Conservation (phyloP, 2,888 invertebrate species). For the Morpho helenor region DNA sequence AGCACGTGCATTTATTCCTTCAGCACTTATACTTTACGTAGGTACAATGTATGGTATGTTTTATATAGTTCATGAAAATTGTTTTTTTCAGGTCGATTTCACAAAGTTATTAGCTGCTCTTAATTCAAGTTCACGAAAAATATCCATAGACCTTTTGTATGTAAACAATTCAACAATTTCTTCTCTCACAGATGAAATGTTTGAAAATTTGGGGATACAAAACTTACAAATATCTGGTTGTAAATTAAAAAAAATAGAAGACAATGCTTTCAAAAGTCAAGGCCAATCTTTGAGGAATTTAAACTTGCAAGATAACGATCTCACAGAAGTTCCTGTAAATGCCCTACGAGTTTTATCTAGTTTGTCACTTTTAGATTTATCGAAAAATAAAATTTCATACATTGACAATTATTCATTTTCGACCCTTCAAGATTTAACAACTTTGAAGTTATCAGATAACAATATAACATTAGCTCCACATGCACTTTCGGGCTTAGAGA, state of each 20-base stretch:
- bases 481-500: constrained; percentile 89
- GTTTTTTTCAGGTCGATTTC: constrained; percentile 83
- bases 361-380: constrained; percentile 89
- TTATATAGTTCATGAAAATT: constrained; percentile 1
- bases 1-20: too few relatives aligned
- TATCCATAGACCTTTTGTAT: constrained; percentile 89
- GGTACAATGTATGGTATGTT: too few relatives aligned
- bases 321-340: constrained; percentile 87
- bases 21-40: too few relatives aligned
- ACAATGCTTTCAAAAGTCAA: constrained; percentile 90
- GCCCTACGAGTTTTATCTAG: constrained; percentile 84
- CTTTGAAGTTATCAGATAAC: constrained; percentile 92
- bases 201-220: constrained; percentile 84
- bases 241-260: constrained; percentile 84
- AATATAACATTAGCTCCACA: constrained; percentile 85
- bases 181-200: constrained; percentile 82
- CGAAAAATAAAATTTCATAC: constrained; percentile 86
- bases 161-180: constrained; percentile 92
- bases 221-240: constrained; percentile 93
- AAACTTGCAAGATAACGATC: constrained; percentile 90
- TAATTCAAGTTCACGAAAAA: constrained; percentile 83
- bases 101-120: constrained; percentile 85
- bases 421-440: constrained; percentile 85
- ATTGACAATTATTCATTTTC: constrained; percentile 88
- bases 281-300: constrained; percentile 89